phyloP scores from a whole-genome alignment of 2,113 vertebrate species.

The Ciconia boyciana region DNA sequence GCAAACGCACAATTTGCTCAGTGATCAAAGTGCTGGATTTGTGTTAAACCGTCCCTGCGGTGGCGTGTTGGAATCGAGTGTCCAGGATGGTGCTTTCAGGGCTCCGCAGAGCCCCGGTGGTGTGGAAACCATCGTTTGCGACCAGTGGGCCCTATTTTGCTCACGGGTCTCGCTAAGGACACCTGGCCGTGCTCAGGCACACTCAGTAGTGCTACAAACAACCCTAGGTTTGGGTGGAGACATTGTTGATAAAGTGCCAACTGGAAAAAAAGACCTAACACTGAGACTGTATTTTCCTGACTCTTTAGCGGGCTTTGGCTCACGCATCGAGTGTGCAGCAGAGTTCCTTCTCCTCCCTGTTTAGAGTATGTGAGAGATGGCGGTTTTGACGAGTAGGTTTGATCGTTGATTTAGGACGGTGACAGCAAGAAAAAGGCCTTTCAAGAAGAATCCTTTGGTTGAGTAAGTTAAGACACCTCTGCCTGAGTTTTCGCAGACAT shows the following conservation, averaged over 20 bases:
- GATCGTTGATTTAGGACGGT: not conserved
- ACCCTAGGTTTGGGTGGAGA: conserved; percentile 20
- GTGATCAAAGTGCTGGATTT: not conserved
- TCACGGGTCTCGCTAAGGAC: not conserved
- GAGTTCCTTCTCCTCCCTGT: not conserved
- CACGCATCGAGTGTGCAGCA: rapidly evolving
- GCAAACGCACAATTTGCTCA: not conserved
- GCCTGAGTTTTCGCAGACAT: not conserved
- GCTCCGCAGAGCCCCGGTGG: too few relatives aligned
- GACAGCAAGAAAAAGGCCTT: not conserved
- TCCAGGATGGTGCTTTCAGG: not conserved
- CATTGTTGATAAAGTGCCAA: conserved; percentile 23
- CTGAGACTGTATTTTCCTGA: not conserved
- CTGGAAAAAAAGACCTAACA: not conserved
- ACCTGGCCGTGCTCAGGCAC: not conserved
- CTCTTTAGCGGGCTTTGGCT: not conserved
- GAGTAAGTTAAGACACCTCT: not conserved
- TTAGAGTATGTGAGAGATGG: not conserved
- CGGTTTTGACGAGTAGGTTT: rapidly evolving
- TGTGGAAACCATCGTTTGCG: rapidly evolving
- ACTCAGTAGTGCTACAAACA: not conserved
- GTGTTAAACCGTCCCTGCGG: not conserved
- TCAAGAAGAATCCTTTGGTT: not conserved
- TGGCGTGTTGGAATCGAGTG: rapidly evolving
- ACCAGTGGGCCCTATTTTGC: not conserved